Evolutionary conservation across 2,113 vertebrate species (phyloP), one percentile per base, ranked within the genome.

Genomic region (Actenoides hombroni): DNA sequence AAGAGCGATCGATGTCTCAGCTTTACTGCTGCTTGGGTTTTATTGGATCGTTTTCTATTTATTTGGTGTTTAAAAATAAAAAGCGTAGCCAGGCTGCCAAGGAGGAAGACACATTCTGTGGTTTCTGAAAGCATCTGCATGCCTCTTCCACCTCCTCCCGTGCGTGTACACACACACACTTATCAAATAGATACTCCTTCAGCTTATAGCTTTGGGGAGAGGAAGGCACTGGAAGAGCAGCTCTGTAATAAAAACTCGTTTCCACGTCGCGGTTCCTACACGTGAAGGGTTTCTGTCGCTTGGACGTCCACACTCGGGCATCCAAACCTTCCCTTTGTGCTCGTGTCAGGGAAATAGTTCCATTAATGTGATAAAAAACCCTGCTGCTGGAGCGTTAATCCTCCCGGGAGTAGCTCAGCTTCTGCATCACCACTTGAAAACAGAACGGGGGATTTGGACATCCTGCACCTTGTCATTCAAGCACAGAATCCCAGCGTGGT

Each of bases 61-160:
- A 91, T 94, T 95, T 79, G 87, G 53, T 94, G 94, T 94, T 94
- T 83, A 49, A 83, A 86, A 90, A 81, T 94, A 88, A 95, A 92
- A 82, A 75, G 81, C 44, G 11, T 10, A 64, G 81, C 31, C 18
- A 75, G 69, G 5, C 78, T 87, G 74, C 89, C 35, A 10, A 84
- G 65, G 81, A 78, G 83, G 65, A 73, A 51, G 83, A 26, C 84
- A n/a, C 61, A 65, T 89, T 37, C 60, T 6, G 5, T 87, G 87
- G 91, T 82, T 87, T 61, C 5, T 91, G 69, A 91, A 86, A 95
- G 74, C 87, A 46, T 64, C 73, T 64, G 39, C 44, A 2, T 40
- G 73, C 33, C 61, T 21, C 2, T 20, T 39, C 57, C 57, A 4
- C 35, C 42, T 60, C 85, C 51, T 2, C 71, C 24, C 2, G 23